Conservation (phyloP, 2,113 vertebrate species). For the Charadrius vociferus region DNA sequence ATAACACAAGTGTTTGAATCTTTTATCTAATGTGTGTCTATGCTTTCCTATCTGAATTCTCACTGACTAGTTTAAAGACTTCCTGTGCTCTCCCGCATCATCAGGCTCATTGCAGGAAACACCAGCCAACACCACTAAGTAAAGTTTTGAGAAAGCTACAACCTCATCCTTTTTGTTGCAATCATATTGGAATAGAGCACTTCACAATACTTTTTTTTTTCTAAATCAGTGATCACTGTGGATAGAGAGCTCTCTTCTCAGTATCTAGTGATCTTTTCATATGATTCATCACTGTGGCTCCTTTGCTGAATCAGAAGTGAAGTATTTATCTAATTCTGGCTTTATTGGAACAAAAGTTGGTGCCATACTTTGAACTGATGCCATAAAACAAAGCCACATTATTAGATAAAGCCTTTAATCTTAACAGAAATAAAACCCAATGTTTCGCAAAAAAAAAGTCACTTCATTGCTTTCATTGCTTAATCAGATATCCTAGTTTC, state of each 20-base stretch:
- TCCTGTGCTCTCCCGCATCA: background rate
- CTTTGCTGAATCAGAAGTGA: background rate
- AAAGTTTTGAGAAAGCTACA: background rate
- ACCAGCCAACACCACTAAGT: background rate
- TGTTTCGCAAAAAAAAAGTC: background rate
- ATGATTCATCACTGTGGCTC: background rate
- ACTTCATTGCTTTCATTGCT: background rate
- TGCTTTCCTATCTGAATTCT: too few species aligned
- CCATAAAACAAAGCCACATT: background rate
- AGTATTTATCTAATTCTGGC: background rate
- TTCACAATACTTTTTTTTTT: background rate
- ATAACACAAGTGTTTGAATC: background rate
- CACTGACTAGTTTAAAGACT: background rate
- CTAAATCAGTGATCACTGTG: background rate
- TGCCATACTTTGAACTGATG: background rate
- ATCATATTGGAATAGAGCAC: background rate
- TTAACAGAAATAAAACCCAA: background rate
- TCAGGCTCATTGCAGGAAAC: background rate
- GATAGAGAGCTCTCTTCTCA: background rate
- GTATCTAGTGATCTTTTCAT: background rate
- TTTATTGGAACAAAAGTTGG: background rate
- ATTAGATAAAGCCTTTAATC: background rate
- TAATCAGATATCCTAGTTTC: background rate
- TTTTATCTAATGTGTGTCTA: too few species aligned
- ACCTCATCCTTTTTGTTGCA: background rate